Conservation (phyloP, 30 jellyfish, hydroid and myxozoan genomes). For the Hydractinia echinata region DNA sequence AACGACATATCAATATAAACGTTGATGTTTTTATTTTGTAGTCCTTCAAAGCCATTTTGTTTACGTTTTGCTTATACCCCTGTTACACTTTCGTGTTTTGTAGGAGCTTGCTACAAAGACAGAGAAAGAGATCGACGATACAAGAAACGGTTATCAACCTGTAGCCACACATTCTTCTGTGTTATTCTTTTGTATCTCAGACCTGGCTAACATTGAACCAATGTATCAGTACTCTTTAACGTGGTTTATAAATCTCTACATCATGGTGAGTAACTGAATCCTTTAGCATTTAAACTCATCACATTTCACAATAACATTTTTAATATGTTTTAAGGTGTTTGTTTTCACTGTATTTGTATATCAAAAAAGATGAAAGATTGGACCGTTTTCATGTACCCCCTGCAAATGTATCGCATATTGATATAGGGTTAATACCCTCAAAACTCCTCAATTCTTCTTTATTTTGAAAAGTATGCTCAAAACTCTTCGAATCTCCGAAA, state of each 20-base stretch:
- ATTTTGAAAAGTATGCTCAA: too few species aligned
- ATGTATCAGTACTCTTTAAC: slow-evolving; percentile 92
- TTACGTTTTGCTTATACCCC: too few species aligned
- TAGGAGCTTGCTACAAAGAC: slow-evolving; percentile 91
- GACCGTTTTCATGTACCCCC: too few species aligned
- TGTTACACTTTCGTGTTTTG: background rate
- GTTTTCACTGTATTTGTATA: background rate
- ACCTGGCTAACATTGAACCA: slow-evolving; percentile 94
- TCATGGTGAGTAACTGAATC: slow-evolving; percentile 51
- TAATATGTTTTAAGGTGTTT: background rate
- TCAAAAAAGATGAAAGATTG: background rate
- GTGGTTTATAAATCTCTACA: slow-evolving; percentile 89
- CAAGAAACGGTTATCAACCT: slow-evolving; percentile 97
- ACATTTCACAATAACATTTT: background rate
- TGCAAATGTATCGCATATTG: too few species aligned
- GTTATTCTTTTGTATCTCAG: slow-evolving; percentile 92
- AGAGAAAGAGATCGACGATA: slow-evolving; percentile 89
- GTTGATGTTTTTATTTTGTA: too few species aligned
- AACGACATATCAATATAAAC: too few species aligned
- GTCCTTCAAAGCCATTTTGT: too few species aligned
- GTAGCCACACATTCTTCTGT: slow-evolving; percentile 92
- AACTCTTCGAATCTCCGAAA: too few species aligned
- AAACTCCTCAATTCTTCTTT: too few species aligned
- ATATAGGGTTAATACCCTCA: too few species aligned
- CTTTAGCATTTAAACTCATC: background rate